Evolutionary conservation across 2,113 vertebrate species (phyloP).

Genomic region (Dissostichus mawsoni): DNA sequence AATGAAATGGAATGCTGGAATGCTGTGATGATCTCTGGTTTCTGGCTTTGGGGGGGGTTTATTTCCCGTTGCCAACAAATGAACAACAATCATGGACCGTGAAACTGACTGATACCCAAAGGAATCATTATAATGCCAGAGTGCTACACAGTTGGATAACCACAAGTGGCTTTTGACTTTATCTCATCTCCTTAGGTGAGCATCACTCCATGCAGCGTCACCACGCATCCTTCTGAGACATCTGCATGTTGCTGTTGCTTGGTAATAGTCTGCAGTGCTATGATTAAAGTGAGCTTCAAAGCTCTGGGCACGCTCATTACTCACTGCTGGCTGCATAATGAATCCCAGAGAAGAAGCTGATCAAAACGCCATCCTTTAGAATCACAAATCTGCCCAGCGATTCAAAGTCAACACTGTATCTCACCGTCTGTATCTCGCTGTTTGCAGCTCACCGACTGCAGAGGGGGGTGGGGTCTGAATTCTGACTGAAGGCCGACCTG

Average conservation of each 20-base stretch:
- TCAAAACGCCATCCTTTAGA: conserved; percentile 76
- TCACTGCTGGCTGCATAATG: conserved; percentile 83
- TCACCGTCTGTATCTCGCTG: not conserved
- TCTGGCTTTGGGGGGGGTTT: not conserved
- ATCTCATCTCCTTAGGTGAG: conserved; percentile 21
- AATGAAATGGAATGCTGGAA: too few species aligned
- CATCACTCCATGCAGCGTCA: conserved; percentile 37
- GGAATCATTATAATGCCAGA: not conserved
- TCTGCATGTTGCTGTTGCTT: conserved; percentile 85
- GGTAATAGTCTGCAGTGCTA: conserved; percentile 82
- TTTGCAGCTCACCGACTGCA: not conserved
- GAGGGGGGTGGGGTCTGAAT: not conserved
- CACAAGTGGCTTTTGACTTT: conserved; percentile 30
- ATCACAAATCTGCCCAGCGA: conserved; percentile 37
- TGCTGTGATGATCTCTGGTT: not conserved
- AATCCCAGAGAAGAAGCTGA: conserved; percentile 83
- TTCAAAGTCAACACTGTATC: conserved; percentile 19
- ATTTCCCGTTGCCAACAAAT: not conserved
- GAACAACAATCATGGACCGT: not conserved
- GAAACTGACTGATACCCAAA: not conserved
- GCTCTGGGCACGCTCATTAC: conserved; percentile 83
- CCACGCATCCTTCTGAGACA: conserved; percentile 70
- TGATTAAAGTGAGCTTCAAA: conserved; percentile 88
- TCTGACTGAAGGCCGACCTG: conserved; percentile 1
- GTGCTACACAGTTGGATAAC: conserved; percentile 2